Conservation (phyloP, 2,113 vertebrate species). For the Lethenteron reissneri region DNA sequence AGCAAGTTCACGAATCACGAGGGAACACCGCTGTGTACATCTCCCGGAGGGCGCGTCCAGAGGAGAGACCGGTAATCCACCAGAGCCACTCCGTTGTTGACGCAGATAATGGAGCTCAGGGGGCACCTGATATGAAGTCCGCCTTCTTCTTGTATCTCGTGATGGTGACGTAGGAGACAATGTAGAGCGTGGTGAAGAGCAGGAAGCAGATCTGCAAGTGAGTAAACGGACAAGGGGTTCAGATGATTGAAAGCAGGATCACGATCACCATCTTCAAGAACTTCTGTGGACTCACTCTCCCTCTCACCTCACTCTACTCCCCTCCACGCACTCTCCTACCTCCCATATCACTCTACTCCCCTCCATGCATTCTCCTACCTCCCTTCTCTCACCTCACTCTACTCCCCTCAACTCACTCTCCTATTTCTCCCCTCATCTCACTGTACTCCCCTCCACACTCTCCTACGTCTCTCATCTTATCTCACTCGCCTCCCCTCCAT, state of each 20-base stretch:
- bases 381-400: not conserved
- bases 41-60: no score
- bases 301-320: not conserved
- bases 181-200: conserved; percentile 65
- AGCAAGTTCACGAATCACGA: no score
- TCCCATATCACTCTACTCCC: not conserved
- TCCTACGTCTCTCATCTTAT: no score
- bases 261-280: not conserved
- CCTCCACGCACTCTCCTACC: not conserved
- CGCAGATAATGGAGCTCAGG: no score
- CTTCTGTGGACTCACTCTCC: not conserved
- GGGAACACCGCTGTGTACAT: no score
- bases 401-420: no score
- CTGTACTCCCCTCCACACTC: not conserved
- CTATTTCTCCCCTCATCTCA: not conserved
- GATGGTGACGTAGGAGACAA: conserved; percentile 67
- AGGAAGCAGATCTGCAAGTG: conserved; percentile 53
- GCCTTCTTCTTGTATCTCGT: conserved; percentile 71
- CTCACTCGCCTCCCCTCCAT: no score
- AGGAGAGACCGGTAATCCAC: no score
- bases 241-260: not conserved
- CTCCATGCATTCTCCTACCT: not conserved
- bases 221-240: conserved; percentile 7
- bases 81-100: no score
- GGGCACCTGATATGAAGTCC: conserved; percentile 59